Percentiles rank a stretch among this genome's conserved stretches.
These are phyloP conservation scores for Therioaphis trifolii DNA, from an alignment of 2,888 invertebrate species.

Conservation along the genomic window DNA sequence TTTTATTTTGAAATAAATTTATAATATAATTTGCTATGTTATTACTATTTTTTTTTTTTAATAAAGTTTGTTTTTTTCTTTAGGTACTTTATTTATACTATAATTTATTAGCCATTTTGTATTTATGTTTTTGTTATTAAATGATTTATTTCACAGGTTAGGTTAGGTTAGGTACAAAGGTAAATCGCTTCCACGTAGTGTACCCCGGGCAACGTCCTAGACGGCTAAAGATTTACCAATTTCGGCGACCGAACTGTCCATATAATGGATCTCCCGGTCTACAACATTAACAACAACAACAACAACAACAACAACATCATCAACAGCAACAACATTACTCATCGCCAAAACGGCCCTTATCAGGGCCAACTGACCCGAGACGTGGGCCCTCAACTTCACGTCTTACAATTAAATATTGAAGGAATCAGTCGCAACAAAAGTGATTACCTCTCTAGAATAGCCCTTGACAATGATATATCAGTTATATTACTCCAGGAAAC, in stretches of 20 bases:
- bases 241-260: not conserved
- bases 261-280: not conserved
- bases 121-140: too few relatives aligned
- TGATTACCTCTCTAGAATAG: slow-evolving; percentile 11
- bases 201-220: too few relatives aligned
- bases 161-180: too few relatives aligned
- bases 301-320: not conserved
- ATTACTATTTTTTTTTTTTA: too few relatives aligned
- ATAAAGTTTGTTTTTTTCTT: too few relatives aligned
- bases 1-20: too few relatives aligned
- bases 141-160: too few relatives aligned
- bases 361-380: not conserved
- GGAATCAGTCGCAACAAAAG: slow-evolving; percentile 11
- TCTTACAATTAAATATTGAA: slow-evolving; percentile 15
- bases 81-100: too few relatives aligned
- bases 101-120: too few relatives aligned
- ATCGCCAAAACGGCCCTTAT: not conserved
- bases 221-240: not conserved
- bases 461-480: not conserved
- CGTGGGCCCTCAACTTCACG: not conserved
- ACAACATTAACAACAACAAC: not conserved
- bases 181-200: too few relatives aligned
- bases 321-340: not conserved
- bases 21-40: too few relatives aligned
- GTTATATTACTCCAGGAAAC: slow-evolving; percentile 19